Base-by-base conservation (phyloP, 2,797 vertebrate genomes). In the Pseudomugil tenellus region DNA sequence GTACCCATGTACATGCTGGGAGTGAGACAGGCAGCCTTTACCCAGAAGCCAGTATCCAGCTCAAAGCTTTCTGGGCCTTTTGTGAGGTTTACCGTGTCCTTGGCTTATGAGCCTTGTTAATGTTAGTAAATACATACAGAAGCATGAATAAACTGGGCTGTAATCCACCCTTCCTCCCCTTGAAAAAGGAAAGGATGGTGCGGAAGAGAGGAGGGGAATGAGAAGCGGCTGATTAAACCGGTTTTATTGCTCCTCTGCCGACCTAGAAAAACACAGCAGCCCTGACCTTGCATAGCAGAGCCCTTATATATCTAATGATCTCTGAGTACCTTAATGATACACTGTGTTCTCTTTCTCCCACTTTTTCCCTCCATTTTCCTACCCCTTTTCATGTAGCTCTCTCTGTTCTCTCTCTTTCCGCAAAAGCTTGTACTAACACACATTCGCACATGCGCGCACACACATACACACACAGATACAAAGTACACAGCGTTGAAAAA, bases 301-400 rank as follows among this genome's bases (percentile, higher is more conserved):
- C 72, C 87, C 85, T 86, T 91, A 90, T 91, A 92, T 87, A 88
- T 93, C 90, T 93, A 93, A 94, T 92, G 92, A 94, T 94, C 90
- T 93, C 91, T 91, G 89, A 90, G 91, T 89, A 87, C 86, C 84
- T 88, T 92, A 93, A 93, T 92, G 91, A 92, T 92, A 91, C 88
- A 87, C 84, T 88, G 83, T 86, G 87, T 86, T 89, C 85, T 83
- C 84, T 81, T 46, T 46, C 84, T 77, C 68, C 67, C 71, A 54
- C 73, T 81, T 81, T 86, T 80, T 85, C 75, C 74, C 56, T 81
- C 79, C 70, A 72, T 84, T 89, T 89, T 76, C 78, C 67, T 70
- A 76, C 86, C 78, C 80, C 76, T 82, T 84, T 87, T 87, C 67
- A 63, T 83, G 68, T 48, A 70, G 57, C 53, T 35, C 62, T 32